These are phyloP conservation scores for Trididemnum miniatum DNA, from an alignment of 23 tunicate genomes.

Conservation along the genomic window DNA sequence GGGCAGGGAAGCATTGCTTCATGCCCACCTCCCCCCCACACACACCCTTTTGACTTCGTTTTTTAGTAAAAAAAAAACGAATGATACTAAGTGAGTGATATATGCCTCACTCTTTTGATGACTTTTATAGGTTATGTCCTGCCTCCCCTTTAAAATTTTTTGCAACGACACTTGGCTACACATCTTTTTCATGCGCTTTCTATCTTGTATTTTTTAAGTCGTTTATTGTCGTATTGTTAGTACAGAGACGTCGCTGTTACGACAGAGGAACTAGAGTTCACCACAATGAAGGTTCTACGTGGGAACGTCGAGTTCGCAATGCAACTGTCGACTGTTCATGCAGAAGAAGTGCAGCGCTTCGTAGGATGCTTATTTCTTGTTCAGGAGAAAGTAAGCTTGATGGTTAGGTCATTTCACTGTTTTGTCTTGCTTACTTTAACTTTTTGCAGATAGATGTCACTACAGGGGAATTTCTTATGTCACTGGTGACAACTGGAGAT, in stretches of 20 bases:
- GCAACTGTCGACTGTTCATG: conserved; percentile 78
- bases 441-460: conserved; percentile 70
- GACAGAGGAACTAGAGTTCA: conserved; percentile 43
- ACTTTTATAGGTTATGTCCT: too few species aligned
- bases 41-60: too few species aligned
- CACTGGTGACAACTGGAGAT: conserved; percentile 49
- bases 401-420: background rate
- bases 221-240: background rate
- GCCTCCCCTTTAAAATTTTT: too few species aligned
- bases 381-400: conserved; percentile 46
- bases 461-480: conserved; percentile 52
- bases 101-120: too few species aligned
- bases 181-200: background rate
- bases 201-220: background rate
- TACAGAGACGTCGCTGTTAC: conserved; percentile 29
- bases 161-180: background rate
- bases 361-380: conserved; percentile 54
- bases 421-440: background rate
- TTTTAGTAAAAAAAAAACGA: too few species aligned
- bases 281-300: conserved; percentile 20
- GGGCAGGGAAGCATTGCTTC: too few species aligned
- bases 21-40: too few species aligned
- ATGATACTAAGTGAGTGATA: too few species aligned
- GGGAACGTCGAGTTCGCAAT: conserved; percentile 39
- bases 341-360: conserved; percentile 17